These are phyloP conservation scores for Julus scandinavius DNA, from an alignment of 2,888 invertebrate genomes.

Conservation along the genomic window DNA sequence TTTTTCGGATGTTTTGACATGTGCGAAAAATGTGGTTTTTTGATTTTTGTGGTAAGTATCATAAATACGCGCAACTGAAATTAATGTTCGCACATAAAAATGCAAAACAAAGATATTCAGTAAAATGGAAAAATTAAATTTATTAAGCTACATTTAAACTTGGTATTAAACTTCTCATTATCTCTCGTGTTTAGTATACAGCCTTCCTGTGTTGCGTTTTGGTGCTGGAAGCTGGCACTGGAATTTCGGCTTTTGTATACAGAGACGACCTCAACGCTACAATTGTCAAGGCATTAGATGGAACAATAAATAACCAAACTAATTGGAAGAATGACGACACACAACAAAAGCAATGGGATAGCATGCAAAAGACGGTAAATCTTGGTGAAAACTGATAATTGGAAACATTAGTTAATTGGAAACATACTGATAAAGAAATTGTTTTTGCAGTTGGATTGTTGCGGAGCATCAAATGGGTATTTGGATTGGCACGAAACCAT, in stretches of 20 bases:
- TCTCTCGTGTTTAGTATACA: not conserved
- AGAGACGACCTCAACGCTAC: not conserved
- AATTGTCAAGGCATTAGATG: not conserved
- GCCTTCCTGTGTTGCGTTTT: not conserved
- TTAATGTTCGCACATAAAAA: not conserved
- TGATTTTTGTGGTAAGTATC: constrained; percentile 3
- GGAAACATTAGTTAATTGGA: not conserved
- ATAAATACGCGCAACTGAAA: not conserved
- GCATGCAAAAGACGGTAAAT: not conserved
- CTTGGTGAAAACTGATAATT: not conserved
- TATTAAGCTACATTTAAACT: too few species aligned
- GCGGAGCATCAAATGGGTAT: not conserved
- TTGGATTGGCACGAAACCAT: not conserved
- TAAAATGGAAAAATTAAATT: not conserved
- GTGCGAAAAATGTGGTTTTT: not conserved
- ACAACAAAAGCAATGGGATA: not conserved
- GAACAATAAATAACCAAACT: not conserved
- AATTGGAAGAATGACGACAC: not conserved
- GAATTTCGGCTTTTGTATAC: not conserved
- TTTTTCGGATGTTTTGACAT: constrained; percentile 22
- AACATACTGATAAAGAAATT: too few species aligned
- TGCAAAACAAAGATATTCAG: not conserved
- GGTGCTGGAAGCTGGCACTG: not conserved
- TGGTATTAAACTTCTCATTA: not conserved
- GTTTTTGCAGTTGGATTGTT: not conserved